These are phyloP conservation scores for Dasypus novemcinctus DNA, from an alignment of 2,113 vertebrate genomes.

Conservation along the genomic window DNA sequence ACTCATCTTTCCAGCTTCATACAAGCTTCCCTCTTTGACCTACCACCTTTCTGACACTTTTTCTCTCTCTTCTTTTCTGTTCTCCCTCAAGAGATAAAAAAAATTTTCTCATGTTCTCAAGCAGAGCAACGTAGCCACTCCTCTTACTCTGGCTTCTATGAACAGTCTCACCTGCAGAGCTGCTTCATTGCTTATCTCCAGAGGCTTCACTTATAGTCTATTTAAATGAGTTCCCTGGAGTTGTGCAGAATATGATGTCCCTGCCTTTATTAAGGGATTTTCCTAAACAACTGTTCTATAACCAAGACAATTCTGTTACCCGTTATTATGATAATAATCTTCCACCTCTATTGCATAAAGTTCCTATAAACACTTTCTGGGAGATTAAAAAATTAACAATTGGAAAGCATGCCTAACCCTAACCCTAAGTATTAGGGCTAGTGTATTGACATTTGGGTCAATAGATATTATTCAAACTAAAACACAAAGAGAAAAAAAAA, in stretches of 20 bases:
- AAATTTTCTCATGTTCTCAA: not conserved
- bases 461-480: too few species aligned
- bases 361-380: not conserved
- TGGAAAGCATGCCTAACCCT: not conserved
- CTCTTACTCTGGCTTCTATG: not conserved
- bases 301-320: not conserved
- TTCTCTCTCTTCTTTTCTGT: not conserved
- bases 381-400: not conserved
- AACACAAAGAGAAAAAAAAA: too few species aligned
- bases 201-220: not conserved
- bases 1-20: not conserved
- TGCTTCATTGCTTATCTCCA: not conserved
- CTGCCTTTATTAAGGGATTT: not conserved
- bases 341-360: conserved; percentile 1
- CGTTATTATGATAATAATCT: not conserved
- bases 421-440: not conserved
- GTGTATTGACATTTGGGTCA: too few species aligned
- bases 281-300: not conserved
- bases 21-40: not conserved
- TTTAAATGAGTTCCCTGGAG: not conserved
- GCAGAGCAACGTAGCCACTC: not conserved
- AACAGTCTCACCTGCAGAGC: not conserved
- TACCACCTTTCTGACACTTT: not conserved
- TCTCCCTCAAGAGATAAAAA: not conserved
- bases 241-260: not conserved